Evolutionary conservation across 2,797 vertebrate genomes (phyloP).

Genomic region (Lagorchestes hirsutus): DNA sequence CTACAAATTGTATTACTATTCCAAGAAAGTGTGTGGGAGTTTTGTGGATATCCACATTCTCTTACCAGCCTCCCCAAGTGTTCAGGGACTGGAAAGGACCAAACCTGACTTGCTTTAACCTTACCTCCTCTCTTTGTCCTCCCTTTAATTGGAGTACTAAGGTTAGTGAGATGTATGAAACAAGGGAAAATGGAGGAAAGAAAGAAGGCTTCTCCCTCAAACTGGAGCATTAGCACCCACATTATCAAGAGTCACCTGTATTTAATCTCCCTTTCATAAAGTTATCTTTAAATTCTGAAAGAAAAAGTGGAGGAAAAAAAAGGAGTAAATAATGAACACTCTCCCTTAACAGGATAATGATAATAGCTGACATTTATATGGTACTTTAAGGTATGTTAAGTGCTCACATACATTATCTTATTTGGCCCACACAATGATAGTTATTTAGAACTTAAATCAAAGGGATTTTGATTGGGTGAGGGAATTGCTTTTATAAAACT

Average conservation of each 20-base stretch:
- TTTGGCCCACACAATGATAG: not conserved
- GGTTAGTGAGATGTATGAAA: not conserved
- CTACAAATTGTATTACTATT: no score
- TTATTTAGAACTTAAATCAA: conserved; percentile 13
- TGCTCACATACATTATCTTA: not conserved
- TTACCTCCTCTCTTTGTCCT: not conserved
- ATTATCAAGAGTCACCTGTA: not conserved
- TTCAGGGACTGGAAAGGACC: not conserved
- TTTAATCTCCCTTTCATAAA: not conserved
- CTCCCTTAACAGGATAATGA: not conserved
- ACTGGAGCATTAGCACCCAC: conserved; percentile 4
- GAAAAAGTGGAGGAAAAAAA: not conserved
- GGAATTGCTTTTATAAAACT: conserved; percentile 7
- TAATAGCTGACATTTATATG: not conserved
- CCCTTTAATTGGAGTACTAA: not conserved
- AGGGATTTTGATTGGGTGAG: conserved; percentile 30
- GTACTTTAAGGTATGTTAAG: not conserved
- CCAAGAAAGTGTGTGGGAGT: not conserved
- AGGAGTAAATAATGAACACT: not conserved
- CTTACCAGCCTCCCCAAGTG: not conserved
- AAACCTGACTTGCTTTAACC: not conserved
- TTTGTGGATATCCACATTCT: not conserved
- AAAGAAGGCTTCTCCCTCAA: not conserved
- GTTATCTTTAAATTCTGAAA: conserved; percentile 41
- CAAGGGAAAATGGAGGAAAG: not conserved